These are phyloP conservation scores for Pandemis heparana DNA, from an alignment of 2,888 invertebrate species.

Conservation along the genomic window DNA sequence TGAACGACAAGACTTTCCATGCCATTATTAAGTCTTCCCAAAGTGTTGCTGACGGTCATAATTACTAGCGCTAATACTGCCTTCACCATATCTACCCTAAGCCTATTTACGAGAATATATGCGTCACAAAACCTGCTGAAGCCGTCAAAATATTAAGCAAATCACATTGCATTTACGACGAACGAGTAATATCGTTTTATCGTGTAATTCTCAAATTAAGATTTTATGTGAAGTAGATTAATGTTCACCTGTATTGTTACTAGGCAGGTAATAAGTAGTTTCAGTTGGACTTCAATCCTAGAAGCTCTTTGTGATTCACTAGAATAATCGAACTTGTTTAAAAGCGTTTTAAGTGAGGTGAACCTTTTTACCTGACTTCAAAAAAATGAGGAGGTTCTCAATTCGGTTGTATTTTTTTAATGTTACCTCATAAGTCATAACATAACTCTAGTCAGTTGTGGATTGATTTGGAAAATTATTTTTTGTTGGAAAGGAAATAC, in stretches of 20 bases:
- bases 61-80: not conserved
- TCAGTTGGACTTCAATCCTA: too few species aligned
- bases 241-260: not conserved
- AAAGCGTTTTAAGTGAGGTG: too few species aligned
- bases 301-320: too few species aligned
- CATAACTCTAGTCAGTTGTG: too few species aligned
- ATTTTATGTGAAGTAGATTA: not conserved
- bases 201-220: not conserved
- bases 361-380: too few species aligned
- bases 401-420: too few species aligned
- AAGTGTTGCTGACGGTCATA: not conserved
- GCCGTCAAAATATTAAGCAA: not conserved
- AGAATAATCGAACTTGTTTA: too few species aligned
- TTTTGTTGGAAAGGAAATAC: too few species aligned
- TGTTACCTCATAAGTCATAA: too few species aligned
- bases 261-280: too few species aligned
- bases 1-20: slow-evolving; percentile 50
- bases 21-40: not conserved
- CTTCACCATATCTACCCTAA: not conserved
- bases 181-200: not conserved
- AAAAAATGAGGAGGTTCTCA: too few species aligned
- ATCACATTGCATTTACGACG: not conserved
- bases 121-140: not conserved
- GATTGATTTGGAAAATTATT: too few species aligned
- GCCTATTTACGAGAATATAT: not conserved